These are phyloP conservation scores for Ligdia adustata DNA, from an alignment of 2,888 invertebrate species.

Conservation along the genomic window DNA sequence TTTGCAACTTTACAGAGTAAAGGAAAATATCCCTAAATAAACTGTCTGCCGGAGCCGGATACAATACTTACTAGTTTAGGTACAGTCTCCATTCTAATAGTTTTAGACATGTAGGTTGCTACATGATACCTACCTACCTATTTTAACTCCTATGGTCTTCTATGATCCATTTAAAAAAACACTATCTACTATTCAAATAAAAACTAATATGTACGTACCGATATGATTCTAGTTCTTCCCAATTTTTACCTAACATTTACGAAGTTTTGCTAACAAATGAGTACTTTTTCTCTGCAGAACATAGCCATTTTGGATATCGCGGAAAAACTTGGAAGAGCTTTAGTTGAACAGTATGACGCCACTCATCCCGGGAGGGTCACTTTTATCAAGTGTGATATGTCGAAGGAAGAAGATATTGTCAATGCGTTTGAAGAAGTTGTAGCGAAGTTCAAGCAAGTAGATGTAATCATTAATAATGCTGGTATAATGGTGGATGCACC, in stretches of 20 bases:
- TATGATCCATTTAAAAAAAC: no score
- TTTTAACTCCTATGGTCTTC: no score
- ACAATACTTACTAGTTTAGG: no score
- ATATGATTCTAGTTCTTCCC: no score
- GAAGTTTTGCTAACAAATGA: background rate
- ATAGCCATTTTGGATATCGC: slow-evolving; percentile 44
- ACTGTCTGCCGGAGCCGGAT: no score
- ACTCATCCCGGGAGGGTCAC: slow-evolving; percentile 9
- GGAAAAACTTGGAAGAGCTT: slow-evolving; percentile 22
- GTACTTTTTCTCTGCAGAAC: slow-evolving; percentile 34
- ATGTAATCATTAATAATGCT: slow-evolving; percentile 51
- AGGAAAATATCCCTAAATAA: no score
- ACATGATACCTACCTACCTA: no score
- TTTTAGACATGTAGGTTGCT: no score
- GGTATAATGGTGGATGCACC: slow-evolving; percentile 47
- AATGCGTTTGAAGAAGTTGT: slow-evolving; percentile 40
- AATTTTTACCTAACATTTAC: background rate
- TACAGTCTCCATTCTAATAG: no score
- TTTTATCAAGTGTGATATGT: slow-evolving; percentile 23
- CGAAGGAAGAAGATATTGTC: slow-evolving; percentile 39
- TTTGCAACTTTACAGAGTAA: no score
- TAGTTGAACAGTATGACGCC: slow-evolving; percentile 32
- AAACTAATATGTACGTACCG: no score
- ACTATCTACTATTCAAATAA: no score
- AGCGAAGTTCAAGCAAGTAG: slow-evolving; percentile 37